Evolutionary conservation across 2,113 vertebrate genomes (phyloP).

Genomic region (Arvicanthis niloticus): DNA sequence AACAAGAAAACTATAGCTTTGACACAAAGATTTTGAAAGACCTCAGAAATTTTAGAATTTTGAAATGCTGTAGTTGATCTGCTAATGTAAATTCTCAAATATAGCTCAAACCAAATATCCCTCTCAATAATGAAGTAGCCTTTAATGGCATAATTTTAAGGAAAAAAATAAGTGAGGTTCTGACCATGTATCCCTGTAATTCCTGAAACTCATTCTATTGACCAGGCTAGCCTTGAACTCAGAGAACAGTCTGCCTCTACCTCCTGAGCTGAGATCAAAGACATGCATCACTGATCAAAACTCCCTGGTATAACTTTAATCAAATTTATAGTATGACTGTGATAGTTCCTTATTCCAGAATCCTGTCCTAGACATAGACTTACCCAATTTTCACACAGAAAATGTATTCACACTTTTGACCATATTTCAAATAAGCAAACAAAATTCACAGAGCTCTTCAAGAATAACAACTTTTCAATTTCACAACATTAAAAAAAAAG

Average conservation of each 20-base stretch:
- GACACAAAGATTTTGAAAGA: constrained; percentile 42
- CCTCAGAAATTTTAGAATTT: constrained; percentile 44
- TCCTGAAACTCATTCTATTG: background rate
- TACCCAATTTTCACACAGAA: constrained; percentile 45
- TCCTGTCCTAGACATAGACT: background rate
- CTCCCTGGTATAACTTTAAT: background rate
- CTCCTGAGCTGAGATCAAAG: background rate
- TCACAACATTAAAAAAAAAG: background rate
- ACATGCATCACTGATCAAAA: too few species aligned
- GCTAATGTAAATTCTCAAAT: constrained; percentile 60
- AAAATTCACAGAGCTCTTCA: background rate
- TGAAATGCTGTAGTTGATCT: constrained; percentile 50
- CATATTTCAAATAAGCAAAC: constrained; percentile 51
- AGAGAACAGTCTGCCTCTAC: background rate
- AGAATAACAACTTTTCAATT: background rate
- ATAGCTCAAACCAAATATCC: background rate
- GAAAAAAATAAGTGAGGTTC: background rate
- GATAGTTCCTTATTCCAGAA: constrained; percentile 37
- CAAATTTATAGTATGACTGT: constrained; percentile 24
- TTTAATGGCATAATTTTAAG: background rate
- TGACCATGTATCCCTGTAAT: too few species aligned
- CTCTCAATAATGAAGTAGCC: background rate
- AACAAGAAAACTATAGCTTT: constrained; percentile 47
- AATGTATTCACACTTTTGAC: constrained; percentile 3
- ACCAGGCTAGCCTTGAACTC: background rate